Evolutionary conservation across 2,888 invertebrate genomes (phyloP), one percentile per base, ranked within the genome.

Genomic region (Balanococcus diminutus): DNA sequence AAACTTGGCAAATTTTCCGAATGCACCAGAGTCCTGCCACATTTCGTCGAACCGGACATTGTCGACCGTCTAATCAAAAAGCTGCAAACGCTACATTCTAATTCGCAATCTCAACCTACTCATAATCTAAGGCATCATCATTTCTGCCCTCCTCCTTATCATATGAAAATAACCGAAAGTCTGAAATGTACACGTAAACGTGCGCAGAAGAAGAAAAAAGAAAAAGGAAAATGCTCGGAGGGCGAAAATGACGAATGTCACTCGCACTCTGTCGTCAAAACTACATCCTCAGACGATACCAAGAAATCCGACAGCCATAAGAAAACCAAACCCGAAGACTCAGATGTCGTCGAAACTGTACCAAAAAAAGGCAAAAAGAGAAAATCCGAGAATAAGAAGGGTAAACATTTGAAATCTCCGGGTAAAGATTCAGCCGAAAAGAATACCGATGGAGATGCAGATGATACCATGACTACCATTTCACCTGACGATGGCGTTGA

Each of bases 1-100:
- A 92, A 93, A 88, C 91, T 96, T 87, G 95, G 95, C 82, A 93
- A 93, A 89, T 92, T 95, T 88, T 93, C 95, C 86, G 92, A 93
- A 31, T 95, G 95, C 90, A 94, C 95, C 87, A 92, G 94, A 87
- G 94, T 95, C 81, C 91, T 94, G 87, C 93, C 94, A 87, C 91
- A 92, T 88, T 90, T 92, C 86, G 93, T 93, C 87, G 89, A 91
- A 81, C 89, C 91, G 86, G 90, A 91, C 86, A 90, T 91, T 81
- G 91, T 92, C 72, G 92, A 87, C 22, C 81, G 67, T 42, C 36
- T 87, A 46, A n/a, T 9, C 2, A 39, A 39, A 1, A 42, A 72
- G 36, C 22, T 72, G 4, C 36, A 0, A 31, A n/a, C 32, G 2
- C 25, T 3, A 2, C 56, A 84, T 39, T 8, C 67, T 14, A 36